Evolutionary conservation across 2,888 invertebrate genomes (phyloP).

Genomic region (Chesias legatella): DNA sequence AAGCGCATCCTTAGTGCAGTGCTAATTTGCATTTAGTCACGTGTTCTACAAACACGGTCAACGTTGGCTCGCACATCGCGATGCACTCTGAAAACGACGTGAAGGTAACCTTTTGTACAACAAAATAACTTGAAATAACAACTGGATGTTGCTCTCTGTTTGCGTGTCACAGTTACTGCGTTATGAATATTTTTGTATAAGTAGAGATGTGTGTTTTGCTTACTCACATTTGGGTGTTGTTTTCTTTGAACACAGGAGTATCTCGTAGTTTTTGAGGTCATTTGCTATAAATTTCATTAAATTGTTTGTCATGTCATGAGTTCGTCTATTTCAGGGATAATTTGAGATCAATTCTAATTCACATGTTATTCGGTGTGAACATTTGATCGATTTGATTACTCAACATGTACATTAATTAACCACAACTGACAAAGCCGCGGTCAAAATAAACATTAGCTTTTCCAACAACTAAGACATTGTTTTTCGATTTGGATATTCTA

Average conservation of each 20-base stretch:
- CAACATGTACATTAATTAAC: no score
- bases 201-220: slow-evolving; percentile 6
- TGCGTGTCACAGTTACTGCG: slow-evolving; percentile 15
- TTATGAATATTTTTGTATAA: slow-evolving; percentile 28
- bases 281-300: no score
- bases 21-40: slow-evolving; percentile 40
- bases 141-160: slow-evolving; percentile 13
- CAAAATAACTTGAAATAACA: slow-evolving; percentile 21
- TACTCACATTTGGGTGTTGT: neutral
- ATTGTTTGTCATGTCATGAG: no score
- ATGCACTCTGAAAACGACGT: slow-evolving; percentile 22
- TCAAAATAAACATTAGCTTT: no score
- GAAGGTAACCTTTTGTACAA: slow-evolving; percentile 24
- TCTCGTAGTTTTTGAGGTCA: neutral
- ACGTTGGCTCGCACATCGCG: slow-evolving; percentile 34
- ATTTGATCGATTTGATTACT: no score
- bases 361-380: no score
- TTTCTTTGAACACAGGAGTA: neutral
- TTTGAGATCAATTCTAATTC: no score
- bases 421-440: no score
- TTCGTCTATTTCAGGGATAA: no score
- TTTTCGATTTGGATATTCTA: no score
- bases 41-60: slow-evolving; percentile 39
- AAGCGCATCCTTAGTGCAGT: slow-evolving; percentile 14
- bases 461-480: no score